Evolutionary conservation across 92 coral and sea anemone genomes (phyloP), one percentile per base, ranked within the genome.

Genomic region (Meandrina meandrites): DNA sequence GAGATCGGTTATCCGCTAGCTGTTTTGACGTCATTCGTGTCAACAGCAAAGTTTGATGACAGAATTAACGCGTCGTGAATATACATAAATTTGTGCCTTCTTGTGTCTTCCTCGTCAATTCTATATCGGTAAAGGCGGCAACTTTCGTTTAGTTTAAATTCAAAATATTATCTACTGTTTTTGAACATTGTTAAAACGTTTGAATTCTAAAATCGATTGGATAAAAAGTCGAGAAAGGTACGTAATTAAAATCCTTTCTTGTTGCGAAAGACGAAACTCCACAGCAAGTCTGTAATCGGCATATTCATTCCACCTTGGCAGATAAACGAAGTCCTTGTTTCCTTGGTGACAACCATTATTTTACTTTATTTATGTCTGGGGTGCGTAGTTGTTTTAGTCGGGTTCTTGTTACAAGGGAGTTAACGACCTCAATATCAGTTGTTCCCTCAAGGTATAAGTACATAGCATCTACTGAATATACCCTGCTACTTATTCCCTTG

Each of bases 11-110:
- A 83, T 71, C 70, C 53, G 57, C 72, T 74, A 24, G 57, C 34
- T 40, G n/a, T 73, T 34, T 74, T 84, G 87, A 73, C 40, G 87
- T 56, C 70, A 84, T 73, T 13, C 7, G 45, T 73, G 56, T 50
- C 68, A 84, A 36, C 71, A 67, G 35, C 18, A 9, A 50, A 27
- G 30, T 15, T 70, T 69, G 48, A 19, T 69, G 78, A 69, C 86
- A 69, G 24, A 27, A 40, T 48, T 69, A 19, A 56, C 27, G 77
- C 30, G 58, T n/a, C 27, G 45, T 69, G 67, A 82, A 71, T 48
- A 31, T 31, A 31, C 73, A 82, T 82, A 32, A 47, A n/a, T 34
- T 22, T 82, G 27, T 24, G 28, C 30, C 36, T 32, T 45, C 8
- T 70, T 69, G 78, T 50, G 5, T 66, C 11, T 45, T 69, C 22